These are phyloP conservation scores for Latrodectus elegans DNA, from an alignment of 2,888 invertebrate genomes.

Conservation along the genomic window DNA sequence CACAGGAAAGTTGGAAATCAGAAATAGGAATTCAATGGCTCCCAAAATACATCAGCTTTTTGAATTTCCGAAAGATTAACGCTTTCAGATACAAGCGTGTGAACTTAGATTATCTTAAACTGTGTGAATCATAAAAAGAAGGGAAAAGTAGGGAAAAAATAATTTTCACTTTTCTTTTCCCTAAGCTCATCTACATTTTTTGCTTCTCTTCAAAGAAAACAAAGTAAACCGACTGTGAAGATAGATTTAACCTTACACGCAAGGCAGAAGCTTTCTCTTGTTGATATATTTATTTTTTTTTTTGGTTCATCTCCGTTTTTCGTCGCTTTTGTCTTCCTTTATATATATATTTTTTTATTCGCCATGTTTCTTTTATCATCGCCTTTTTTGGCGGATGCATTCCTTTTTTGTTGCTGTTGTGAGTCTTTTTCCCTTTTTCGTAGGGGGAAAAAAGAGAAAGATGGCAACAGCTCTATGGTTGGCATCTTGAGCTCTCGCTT, in stretches of 20 bases:
- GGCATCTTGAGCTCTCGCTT: too few species aligned
- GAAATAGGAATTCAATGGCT: conserved; percentile 35
- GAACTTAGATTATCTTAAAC: conserved; percentile 8
- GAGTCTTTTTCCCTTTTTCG: neutral
- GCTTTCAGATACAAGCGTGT: neutral
- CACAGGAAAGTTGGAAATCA: too few species aligned
- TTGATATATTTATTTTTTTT: neutral
- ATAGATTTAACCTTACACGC: conserved; percentile 53
- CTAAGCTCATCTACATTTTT: conserved; percentile 64
- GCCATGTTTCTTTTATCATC: conserved; percentile 20
- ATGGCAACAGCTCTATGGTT: neutral
- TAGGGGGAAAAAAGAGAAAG: neutral
- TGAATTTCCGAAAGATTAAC: neutral
- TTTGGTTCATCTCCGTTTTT: neutral
- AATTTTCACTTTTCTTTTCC: conserved; percentile 20
- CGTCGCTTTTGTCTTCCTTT: conserved; percentile 16
- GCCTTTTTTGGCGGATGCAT: conserved; percentile 19
- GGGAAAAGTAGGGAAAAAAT: conserved; percentile 20
- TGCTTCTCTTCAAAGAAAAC: conserved; percentile 46
- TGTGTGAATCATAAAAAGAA: conserved; percentile 4
- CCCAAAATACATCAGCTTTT: conserved; percentile 43
- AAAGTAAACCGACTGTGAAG: conserved; percentile 60
- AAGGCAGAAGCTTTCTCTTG: conserved; percentile 7
- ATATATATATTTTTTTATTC: neutral
- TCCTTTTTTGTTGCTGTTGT: conserved; percentile 19